phyloP scores from a whole-genome alignment of 2,113 vertebrate species.

The mouse (Mus musculus) region GRCm39 chr7:18655501-18656000 shows the following conservation, averaged over 20 bases:
- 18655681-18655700: neutral
- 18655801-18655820: too few relatives aligned
- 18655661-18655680: neutral
- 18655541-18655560: neutral
- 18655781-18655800: fast-evolving
- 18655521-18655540: neutral
- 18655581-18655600: neutral
- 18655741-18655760: neutral
- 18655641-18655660: too few relatives aligned
- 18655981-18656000: neutral
- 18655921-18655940: too few relatives aligned
- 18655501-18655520: neutral
- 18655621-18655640: neutral
- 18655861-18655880: too few relatives aligned
- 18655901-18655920: too few relatives aligned
- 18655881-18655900: too few relatives aligned
- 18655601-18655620: neutral
- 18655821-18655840: too few relatives aligned
- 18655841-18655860: too few relatives aligned
- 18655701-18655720: neutral
- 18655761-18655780: too few relatives aligned
- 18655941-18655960: neutral
- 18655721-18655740: neutral
- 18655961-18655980: neutral
- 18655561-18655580: neutral